Conservation (phyloP, 2,113 vertebrate genomes). For the Phalacrocorax carbo region DNA sequence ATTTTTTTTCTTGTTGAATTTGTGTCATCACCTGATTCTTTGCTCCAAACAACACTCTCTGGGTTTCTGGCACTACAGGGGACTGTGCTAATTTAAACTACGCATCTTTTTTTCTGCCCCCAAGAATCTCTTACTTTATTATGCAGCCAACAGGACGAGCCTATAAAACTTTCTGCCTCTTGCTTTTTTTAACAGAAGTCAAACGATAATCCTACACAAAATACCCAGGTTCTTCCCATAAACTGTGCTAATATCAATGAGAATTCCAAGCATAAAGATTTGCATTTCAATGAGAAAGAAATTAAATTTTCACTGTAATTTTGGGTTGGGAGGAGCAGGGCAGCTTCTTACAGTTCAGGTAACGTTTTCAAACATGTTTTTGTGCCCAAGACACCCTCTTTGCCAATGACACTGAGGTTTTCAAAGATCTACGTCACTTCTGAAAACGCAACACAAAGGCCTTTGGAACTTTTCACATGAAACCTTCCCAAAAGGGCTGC, state of each 20-base stretch:
- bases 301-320: constrained; percentile 44
- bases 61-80: constrained; percentile 48
- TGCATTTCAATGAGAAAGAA: constrained; percentile 63
- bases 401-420: not conserved
- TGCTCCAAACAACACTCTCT: not conserved
- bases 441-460: not conserved
- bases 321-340: not conserved
- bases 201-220: not conserved
- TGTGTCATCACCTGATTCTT: constrained; percentile 59
- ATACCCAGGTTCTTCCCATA: not conserved
- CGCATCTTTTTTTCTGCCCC: not conserved
- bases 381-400: not conserved
- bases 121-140: constrained; percentile 28
- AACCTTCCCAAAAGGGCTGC: not conserved
- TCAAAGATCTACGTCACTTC: not conserved
- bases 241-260: not conserved
- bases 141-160: not conserved
- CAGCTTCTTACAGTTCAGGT: not conserved
- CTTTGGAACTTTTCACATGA: not conserved
- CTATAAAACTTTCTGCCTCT: not conserved
- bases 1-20: constrained; percentile 21
- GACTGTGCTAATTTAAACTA: constrained; percentile 46
- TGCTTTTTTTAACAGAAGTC: not conserved
- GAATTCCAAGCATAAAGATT: constrained; percentile 18
- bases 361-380: constrained; percentile 24